phyloP scores from a whole-genome alignment of 2,888 invertebrate species.

The Ochlodes sylvanus region DNA sequence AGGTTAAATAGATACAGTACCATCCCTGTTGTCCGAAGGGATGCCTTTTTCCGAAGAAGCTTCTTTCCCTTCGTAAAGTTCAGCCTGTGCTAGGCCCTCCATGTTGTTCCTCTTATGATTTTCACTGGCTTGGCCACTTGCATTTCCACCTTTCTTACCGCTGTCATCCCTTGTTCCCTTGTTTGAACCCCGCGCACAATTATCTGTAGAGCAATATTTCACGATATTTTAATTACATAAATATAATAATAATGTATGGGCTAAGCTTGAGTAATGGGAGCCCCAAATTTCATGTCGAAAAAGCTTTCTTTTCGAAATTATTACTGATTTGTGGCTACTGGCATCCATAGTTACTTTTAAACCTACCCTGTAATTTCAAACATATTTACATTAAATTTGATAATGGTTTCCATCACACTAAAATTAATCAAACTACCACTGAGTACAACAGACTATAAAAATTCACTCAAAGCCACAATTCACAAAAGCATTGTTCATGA shows the following conservation, averaged over 20 bases:
- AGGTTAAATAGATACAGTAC: conserved; percentile 47
- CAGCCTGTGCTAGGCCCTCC: conserved; percentile 79
- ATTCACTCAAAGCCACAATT: conserved; percentile 19
- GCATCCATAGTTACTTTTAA: background rate
- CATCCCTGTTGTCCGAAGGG: conserved; percentile 65
- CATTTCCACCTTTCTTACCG: conserved; percentile 74
- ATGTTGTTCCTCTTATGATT: conserved; percentile 71
- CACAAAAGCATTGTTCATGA: conserved; percentile 12
- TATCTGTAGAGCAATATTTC: conserved; percentile 57
- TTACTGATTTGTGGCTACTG: background rate
- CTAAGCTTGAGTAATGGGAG: background rate
- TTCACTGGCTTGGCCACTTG: conserved; percentile 64
- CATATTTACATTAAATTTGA: background rate
- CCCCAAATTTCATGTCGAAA: background rate
- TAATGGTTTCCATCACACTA: background rate
- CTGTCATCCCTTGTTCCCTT: conserved; percentile 78
- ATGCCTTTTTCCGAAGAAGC: conserved; percentile 64
- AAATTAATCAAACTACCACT: background rate
- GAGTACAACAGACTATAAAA: background rate
- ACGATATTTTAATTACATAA: conserved; percentile 25
- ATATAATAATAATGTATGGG: background rate
- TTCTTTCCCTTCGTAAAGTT: conserved; percentile 76
- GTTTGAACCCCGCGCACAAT: conserved; percentile 72
- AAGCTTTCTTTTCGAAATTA: background rate
- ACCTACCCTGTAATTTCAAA: background rate